A percentile compares a stretch with the other conserved stretches of the same genome.
These are phyloP conservation scores for Callaeas wilsoni DNA, from an alignment of 2,113 vertebrate genomes.

Conservation along the genomic window DNA sequence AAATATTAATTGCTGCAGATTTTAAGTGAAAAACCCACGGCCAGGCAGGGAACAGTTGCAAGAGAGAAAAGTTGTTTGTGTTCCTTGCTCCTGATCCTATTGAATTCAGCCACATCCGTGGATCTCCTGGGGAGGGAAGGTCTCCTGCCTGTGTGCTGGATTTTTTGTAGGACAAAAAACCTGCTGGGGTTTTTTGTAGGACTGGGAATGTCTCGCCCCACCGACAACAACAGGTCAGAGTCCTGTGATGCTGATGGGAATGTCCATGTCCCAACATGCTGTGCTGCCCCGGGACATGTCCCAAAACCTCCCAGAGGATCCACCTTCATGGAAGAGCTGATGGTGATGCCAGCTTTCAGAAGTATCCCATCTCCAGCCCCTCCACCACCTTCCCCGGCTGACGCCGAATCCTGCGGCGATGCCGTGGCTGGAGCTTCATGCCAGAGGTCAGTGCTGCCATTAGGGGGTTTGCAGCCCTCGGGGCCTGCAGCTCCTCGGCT, in stretches of 20 bases:
- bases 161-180: not conserved
- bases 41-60: not conserved
- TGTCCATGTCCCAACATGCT: not conserved
- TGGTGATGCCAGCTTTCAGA: not conserved
- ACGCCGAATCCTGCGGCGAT: rapidly evolving
- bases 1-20: not conserved
- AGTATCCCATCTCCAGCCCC: not conserved
- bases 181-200: not conserved
- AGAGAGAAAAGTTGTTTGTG: not conserved
- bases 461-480: not conserved
- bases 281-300: not conserved
- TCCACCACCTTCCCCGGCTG: not conserved
- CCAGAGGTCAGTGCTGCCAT: not conserved
- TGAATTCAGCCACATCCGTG: not conserved
- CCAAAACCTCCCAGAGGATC: not conserved
- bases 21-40: not conserved
- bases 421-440: not conserved
- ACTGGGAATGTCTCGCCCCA: not conserved
- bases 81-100: not conserved
- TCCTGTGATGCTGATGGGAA: not conserved
- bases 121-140: not conserved
- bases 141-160: not conserved
- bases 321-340: not conserved
- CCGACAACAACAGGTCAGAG: not conserved
- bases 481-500: not conserved